Evolutionary conservation across 2,797 vertebrate species (phyloP), one percentile per base, ranked within the genome.

Genomic region (Steatocranus sp.): DNA sequence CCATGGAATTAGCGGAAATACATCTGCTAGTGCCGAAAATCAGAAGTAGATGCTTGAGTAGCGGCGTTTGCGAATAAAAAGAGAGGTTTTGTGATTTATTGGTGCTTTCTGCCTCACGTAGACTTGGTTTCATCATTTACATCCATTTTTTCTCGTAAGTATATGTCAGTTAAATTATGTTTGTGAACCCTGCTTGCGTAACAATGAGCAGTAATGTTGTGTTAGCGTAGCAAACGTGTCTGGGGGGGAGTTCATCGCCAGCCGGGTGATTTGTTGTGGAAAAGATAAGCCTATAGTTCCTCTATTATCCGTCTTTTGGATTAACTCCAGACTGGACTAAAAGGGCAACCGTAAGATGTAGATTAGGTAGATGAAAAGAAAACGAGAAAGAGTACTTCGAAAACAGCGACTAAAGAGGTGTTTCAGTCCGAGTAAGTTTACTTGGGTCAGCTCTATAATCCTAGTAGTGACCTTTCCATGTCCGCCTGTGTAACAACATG

Each of bases 1-100:
- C 94, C 93, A 95, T 95, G 94, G 94, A 89, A 87, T 53, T 92
- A 68, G 49, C 88, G 94, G 93, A 95, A 95, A 95, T 92, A 80
- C 94, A 86, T 23, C 48, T 74, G 76, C 68, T 86, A 14, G 56
- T 53, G 81, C 86, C 34, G 63, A 79, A 86, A 84, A 82, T 20
- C 66, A 41, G 76, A 61, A 23, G 30, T 12, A 51, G 83, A 25
- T 8, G 73, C 68, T 66, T 7, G 6, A 1, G 9, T 2, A 15
- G 30, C 77, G 7, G 77, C 81, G 77, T 81, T 78, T 86, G 18
- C 1, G 1, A 7, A 11, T 7, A 7, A 41, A 85, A 81, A 34
- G 50, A 7, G 20, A 11, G 50, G 25, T 51, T 3, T 3, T 58
- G 1, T 11, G 7, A 18, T 68, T 46, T 20, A 5, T 15, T 5